A percentile compares a stretch with the other conserved stretches of the same genome.
Conservation (phyloP, 2,113 vertebrate genomes). For the Channa argus region DNA sequence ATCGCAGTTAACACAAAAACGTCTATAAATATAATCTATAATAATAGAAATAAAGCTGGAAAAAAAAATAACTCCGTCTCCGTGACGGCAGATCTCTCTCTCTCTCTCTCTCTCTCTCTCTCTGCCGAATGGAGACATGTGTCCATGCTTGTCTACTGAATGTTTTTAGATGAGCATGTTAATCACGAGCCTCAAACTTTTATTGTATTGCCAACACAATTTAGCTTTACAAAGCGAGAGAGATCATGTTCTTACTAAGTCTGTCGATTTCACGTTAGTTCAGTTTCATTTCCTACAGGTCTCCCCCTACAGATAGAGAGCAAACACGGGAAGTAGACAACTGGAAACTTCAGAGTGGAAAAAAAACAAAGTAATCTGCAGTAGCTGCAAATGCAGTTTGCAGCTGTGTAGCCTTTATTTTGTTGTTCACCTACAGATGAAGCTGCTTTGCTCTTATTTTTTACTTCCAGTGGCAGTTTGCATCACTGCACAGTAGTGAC, state of each 20-base stretch:
- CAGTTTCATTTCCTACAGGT: not conserved
- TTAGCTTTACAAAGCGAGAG: slow-evolving; percentile 13
- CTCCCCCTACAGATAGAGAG: not conserved
- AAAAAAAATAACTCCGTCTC: slow-evolving; percentile 26
- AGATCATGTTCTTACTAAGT: slow-evolving; percentile 19
- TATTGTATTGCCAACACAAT: slow-evolving; percentile 54
- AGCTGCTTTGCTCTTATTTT: slow-evolving; percentile 17
- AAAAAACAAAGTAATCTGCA: not conserved
- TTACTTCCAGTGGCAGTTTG: slow-evolving; percentile 5
- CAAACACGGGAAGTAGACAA: not conserved
- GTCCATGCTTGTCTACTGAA: slow-evolving; percentile 70
- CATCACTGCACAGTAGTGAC: slow-evolving; percentile 12
- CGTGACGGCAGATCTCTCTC: slow-evolving; percentile 12
- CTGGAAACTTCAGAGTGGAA: not conserved
- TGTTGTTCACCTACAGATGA: slow-evolving; percentile 30
- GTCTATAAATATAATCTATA: slow-evolving; percentile 31
- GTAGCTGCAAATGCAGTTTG: slow-evolving; percentile 21
- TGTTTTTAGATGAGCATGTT: slow-evolving; percentile 75
- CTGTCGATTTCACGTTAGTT: not conserved
- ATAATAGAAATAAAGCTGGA: slow-evolving; percentile 43
- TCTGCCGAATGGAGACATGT: slow-evolving; percentile 48
- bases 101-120: not conserved
- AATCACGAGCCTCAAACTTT: slow-evolving; percentile 61
- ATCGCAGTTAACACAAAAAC: slow-evolving; percentile 58
- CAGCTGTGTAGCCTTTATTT: slow-evolving; percentile 29